Conservation (phyloP, 2,888 invertebrate genomes). For the Machimus atricapillus region DNA sequence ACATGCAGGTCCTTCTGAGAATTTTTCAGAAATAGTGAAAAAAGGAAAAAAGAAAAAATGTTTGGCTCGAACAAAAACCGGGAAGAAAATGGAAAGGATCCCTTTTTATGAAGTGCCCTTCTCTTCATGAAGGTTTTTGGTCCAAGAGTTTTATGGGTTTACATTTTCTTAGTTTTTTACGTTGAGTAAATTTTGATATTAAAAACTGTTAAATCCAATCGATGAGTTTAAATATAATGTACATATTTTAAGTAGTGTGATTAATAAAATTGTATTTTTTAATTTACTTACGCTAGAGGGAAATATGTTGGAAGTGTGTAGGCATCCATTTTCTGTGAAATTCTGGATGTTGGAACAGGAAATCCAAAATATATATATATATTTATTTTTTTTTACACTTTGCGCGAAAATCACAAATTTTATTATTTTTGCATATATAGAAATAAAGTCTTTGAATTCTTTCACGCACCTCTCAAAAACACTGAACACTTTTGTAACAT, state of each 20-base stretch:
- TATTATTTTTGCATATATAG: too few relatives aligned
- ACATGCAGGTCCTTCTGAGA: background rate
- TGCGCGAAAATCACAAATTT: background rate
- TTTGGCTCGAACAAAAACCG: background rate
- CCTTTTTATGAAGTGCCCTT: background rate
- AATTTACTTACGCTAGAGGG: constrained; percentile 52
- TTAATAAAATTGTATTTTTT: background rate
- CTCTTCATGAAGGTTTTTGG: background rate
- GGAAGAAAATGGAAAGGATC: background rate
- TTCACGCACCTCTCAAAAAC: background rate
- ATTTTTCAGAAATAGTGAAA: background rate
- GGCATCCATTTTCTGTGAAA: constrained; percentile 51
- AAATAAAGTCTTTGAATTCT: background rate
- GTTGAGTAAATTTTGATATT: too few relatives aligned
- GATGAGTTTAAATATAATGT: background rate
- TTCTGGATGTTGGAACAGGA: background rate
- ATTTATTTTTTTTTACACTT: background rate
- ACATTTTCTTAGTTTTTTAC: too few relatives aligned
- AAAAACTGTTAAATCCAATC: background rate
- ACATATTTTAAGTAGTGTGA: too few relatives aligned
- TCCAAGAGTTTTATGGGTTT: too few relatives aligned
- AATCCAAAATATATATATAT: background rate
- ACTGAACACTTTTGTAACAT: background rate
- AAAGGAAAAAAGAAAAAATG: too few relatives aligned
- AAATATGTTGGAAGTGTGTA: constrained; percentile 54